A percentile compares a stretch with the other conserved stretches of the same genome.
phyloP scores from a whole-genome alignment of 2,888 invertebrate genomes.

The Mimumesa dahlbomi region DNA sequence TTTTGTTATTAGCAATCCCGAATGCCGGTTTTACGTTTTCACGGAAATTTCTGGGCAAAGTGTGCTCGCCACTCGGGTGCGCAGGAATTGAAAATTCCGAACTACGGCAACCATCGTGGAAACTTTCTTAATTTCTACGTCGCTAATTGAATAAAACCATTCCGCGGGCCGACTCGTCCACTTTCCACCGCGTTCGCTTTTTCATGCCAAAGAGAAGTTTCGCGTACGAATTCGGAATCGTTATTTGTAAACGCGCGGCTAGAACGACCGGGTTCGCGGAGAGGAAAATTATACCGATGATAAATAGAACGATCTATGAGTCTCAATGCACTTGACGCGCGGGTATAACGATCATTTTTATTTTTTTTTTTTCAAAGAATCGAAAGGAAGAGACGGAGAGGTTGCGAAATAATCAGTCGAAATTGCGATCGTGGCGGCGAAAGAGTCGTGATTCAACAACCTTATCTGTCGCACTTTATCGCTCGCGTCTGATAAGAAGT shows the following conservation, averaged over 20 bases:
- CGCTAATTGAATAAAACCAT: conserved; percentile 6
- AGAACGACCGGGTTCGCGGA: too few relatives aligned
- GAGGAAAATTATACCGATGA: too few relatives aligned
- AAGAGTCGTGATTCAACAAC: conserved; percentile 58
- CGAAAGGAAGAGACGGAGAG: not conserved
- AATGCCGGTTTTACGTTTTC: too few relatives aligned
- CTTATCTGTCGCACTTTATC: conserved; percentile 68
- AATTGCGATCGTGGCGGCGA: conserved; percentile 43
- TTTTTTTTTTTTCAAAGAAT: too few relatives aligned
- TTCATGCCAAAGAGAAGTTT: too few relatives aligned
- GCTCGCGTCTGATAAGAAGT: conserved; percentile 67
- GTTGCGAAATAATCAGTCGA: conserved; percentile 15
- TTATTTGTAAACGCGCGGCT: too few relatives aligned
- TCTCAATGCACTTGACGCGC: too few relatives aligned
- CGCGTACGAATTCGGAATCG: too few relatives aligned
- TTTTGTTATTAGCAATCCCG: too few relatives aligned
- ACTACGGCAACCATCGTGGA: not conserved
- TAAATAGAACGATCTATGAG: too few relatives aligned
- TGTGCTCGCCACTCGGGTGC: not conserved
- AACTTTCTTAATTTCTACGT: not conserved
- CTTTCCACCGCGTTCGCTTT: too few relatives aligned
- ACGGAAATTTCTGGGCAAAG: conserved; percentile 1
- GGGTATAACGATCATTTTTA: too few relatives aligned
- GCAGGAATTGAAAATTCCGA: not conserved
- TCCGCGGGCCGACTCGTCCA: not conserved